These are phyloP conservation scores for Miniopterus natalensis DNA, from an alignment of 2,113 vertebrate species.

Conservation along the genomic window DNA sequence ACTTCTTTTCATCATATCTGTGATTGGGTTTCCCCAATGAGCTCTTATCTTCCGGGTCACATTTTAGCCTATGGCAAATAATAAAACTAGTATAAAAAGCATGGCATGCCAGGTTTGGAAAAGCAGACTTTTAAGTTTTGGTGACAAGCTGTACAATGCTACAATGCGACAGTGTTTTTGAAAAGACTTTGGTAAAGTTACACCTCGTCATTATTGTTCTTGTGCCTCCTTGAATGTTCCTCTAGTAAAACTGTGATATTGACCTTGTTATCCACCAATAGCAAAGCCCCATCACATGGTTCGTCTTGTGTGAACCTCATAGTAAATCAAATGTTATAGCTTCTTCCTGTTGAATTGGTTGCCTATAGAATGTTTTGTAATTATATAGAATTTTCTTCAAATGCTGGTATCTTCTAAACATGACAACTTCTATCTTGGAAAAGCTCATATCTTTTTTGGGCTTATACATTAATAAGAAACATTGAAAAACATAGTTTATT, in stretches of 20 bases:
- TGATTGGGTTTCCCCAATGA: background rate
- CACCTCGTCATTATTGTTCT: background rate
- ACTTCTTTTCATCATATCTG: background rate
- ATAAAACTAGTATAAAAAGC: background rate
- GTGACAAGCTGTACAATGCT: background rate
- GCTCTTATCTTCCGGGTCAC: background rate
- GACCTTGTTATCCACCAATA: background rate
- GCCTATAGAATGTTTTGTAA: background rate
- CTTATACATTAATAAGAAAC: background rate
- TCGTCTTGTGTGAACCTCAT: background rate
- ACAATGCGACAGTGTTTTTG: background rate
- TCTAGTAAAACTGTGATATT: background rate
- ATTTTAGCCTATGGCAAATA: background rate
- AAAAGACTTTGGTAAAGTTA: background rate
- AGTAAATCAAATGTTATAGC: background rate
- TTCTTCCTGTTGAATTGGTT: background rate
- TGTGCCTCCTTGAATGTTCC: background rate
- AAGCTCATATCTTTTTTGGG: background rate
- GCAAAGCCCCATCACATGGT: background rate
- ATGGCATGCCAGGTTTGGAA: background rate
- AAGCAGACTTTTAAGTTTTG: slow-evolving; percentile 13
- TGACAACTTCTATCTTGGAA: background rate
- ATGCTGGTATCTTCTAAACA: background rate
- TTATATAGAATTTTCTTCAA: slow-evolving; percentile 1
- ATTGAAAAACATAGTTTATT: background rate